Percentiles rank a stretch among this genome's conserved stretches.
These are phyloP conservation scores for Pagrus major DNA, from an alignment of 2,113 vertebrate species.

Conservation along the genomic window DNA sequence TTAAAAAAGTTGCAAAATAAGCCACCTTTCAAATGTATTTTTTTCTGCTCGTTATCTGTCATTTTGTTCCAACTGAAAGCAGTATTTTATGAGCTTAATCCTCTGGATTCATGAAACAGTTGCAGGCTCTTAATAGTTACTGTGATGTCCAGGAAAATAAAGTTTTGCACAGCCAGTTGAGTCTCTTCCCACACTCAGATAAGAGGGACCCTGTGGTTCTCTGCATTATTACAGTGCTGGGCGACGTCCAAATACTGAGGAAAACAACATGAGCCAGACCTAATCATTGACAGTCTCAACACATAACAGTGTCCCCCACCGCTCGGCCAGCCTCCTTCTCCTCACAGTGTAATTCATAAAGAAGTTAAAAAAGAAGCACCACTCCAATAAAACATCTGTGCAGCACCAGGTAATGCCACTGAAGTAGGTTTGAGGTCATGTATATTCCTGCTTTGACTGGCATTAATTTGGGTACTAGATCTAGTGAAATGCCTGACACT, in stretches of 20 bases:
- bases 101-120: conserved; percentile 6
- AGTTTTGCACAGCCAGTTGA: neutral
- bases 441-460: conserved; percentile 5
- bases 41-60: neutral
- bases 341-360: conserved; percentile 26
- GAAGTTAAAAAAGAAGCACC: neutral
- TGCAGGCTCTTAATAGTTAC: neutral
- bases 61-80: neutral
- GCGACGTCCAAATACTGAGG: conserved; percentile 25
- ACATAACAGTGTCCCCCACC: conserved; percentile 6
- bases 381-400: conserved; percentile 5
- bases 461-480: neutral
- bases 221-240: conserved; percentile 33
- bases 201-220: conserved; percentile 13
- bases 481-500: neutral
- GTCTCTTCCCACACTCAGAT: conserved; percentile 32
- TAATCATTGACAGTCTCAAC: conserved; percentile 34
- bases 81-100: neutral
- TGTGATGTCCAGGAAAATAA: conserved; percentile 4
- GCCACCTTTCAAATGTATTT: neutral
- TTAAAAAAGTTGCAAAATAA: neutral
- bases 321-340: neutral
- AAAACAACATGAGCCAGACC: conserved; percentile 28
- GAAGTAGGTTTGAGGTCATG: neutral
- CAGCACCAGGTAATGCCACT: neutral